These are phyloP conservation scores for Crotophaga sulcirostris DNA, from an alignment of 2,113 vertebrate species.

Conservation along the genomic window DNA sequence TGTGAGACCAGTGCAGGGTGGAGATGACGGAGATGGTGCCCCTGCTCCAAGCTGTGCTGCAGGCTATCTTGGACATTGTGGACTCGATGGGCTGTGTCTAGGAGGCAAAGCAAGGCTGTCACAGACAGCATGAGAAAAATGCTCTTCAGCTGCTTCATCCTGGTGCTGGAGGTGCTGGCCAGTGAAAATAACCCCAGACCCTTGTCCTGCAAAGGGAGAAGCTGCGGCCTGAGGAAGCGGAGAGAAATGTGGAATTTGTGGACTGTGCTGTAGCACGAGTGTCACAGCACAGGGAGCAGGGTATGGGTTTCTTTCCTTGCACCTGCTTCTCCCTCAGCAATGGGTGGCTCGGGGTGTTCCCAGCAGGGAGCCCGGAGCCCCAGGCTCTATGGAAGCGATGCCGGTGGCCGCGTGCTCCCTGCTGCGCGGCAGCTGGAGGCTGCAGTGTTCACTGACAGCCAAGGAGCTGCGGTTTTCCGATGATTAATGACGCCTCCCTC, in stretches of 20 bases:
- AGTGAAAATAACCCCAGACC: neutral
- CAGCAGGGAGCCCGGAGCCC: rapidly evolving
- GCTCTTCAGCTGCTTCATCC: rapidly evolving
- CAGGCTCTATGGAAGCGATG: neutral
- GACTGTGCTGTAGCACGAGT: neutral
- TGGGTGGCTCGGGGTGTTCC: neutral
- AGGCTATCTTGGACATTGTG: rapidly evolving
- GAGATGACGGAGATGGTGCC: neutral
- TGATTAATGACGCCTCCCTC: conserved; percentile 48
- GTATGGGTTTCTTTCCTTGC: neutral
- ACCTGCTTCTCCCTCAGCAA: neutral
- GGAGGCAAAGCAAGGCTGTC: neutral
- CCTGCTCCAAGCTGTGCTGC: neutral
- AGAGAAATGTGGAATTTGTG: neutral
- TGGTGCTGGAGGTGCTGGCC: neutral
- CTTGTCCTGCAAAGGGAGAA: neutral
- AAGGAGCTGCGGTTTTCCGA: neutral
- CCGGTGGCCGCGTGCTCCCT: neutral
- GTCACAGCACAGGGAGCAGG: neutral
- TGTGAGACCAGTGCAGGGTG: neutral
- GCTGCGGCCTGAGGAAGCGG: neutral
- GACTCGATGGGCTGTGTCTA: rapidly evolving
- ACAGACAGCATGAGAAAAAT: neutral
- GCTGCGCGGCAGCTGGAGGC: neutral
- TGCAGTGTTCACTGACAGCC: conserved; percentile 23